Evolutionary conservation across 2,797 vertebrate species (phyloP).

Genomic region (Vipera latastei): DNA sequence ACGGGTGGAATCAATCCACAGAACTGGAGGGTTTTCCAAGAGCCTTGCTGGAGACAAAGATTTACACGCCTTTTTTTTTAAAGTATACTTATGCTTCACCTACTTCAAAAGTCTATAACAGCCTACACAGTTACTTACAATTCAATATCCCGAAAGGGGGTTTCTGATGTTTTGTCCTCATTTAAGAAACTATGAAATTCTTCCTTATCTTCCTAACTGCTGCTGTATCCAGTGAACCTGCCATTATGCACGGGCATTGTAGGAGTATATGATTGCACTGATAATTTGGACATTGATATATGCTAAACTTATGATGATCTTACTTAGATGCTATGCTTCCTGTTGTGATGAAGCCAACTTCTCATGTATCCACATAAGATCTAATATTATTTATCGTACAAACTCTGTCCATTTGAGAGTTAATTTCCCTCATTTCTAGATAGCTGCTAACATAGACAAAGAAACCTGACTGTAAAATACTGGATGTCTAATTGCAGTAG

Average conservation of each 20-base stretch:
- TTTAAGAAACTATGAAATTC: neutral
- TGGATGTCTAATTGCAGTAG: neutral
- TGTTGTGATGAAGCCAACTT: neutral
- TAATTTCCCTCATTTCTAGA: neutral
- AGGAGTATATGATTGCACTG: neutral
- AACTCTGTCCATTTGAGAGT: neutral
- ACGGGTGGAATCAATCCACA: neutral
- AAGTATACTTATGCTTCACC: neutral
- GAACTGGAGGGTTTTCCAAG: neutral
- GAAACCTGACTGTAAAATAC: neutral
- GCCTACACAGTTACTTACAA: neutral
- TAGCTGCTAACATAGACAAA: neutral
- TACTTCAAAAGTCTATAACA: neutral
- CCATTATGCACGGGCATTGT: neutral
- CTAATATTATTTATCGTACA: neutral
- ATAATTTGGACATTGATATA: neutral
- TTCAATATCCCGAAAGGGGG: neutral
- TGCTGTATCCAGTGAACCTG: neutral
- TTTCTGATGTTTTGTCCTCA: neutral
- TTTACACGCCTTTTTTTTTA: neutral
- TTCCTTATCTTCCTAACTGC: neutral
- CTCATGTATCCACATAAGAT: neutral
- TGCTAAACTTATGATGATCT: neutral
- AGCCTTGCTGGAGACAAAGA: neutral
- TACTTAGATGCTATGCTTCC: neutral